Conservation (phyloP, 2,797 vertebrate genomes). For the Gallinago nigripennis region DNA sequence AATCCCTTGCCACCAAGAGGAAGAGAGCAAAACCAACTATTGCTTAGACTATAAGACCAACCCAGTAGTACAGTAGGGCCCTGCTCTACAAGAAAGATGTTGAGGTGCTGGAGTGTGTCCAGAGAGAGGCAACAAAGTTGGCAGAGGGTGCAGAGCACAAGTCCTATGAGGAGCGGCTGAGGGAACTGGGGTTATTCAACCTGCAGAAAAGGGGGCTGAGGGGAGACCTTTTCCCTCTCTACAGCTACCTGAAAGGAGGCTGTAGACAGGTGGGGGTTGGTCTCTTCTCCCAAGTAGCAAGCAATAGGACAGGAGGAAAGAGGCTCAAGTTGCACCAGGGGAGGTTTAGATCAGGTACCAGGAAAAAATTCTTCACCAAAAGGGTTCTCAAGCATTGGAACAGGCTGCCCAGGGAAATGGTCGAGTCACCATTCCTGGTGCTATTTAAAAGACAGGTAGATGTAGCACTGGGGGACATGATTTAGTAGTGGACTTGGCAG, state of each 20-base stretch:
- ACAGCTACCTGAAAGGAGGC: neutral
- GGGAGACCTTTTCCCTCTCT: neutral
- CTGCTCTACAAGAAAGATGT: neutral
- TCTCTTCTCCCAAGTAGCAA: neutral
- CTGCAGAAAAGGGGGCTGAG: neutral
- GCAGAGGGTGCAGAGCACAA: neutral
- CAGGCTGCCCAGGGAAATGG: neutral
- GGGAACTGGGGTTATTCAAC: neutral
- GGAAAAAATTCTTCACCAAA: neutral
- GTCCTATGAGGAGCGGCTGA: neutral
- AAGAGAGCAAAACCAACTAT: neutral
- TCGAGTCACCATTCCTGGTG: neutral
- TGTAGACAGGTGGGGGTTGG: neutral
- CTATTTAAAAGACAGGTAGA: neutral
- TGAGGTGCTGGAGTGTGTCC: neutral
- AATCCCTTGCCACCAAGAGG: neutral
- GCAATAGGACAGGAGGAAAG: neutral
- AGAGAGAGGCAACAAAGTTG: neutral
- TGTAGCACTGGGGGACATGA: neutral
- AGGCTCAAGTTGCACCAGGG: neutral
- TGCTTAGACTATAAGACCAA: neutral
- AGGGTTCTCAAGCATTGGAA: neutral
- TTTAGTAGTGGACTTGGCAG: neutral
- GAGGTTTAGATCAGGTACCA: neutral
- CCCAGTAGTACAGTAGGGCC: neutral